Evolutionary conservation across 2,888 invertebrate species (phyloP).

Genomic region (Xestia xanthographa): DNA sequence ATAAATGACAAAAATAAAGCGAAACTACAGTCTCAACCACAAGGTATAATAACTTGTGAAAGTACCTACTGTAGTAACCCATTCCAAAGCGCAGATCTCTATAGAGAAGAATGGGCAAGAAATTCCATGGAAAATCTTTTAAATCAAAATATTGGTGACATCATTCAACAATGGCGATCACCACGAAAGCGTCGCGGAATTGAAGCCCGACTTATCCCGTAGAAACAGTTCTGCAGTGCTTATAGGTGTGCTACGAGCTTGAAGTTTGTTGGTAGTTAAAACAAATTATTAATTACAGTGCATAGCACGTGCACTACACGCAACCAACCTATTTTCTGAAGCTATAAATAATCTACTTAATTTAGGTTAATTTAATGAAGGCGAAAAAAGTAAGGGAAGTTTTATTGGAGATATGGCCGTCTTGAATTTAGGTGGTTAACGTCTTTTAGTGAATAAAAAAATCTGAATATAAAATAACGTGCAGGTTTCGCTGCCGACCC

Average conservation of each 20-base stretch:
- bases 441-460: neutral
- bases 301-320: slow-evolving; percentile 69
- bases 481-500: neutral
- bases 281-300: slow-evolving; percentile 79
- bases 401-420: slow-evolving; percentile 14
- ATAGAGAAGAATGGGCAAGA: no score
- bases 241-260: slow-evolving; percentile 59
- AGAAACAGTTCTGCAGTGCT: neutral
- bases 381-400: slow-evolving; percentile 18
- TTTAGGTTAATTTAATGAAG: slow-evolving; percentile 47
- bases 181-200: neutral
- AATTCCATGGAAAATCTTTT: no score
- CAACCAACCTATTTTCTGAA: slow-evolving; percentile 51
- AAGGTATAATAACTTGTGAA: no score
- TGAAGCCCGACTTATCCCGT: neutral
- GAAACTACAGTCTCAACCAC: no score
- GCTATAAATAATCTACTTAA: slow-evolving; percentile 62
- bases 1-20: no score
- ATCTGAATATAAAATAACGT: neutral
- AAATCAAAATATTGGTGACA: no score
- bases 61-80: no score
- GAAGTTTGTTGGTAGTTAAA: slow-evolving; percentile 73
- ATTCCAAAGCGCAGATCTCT: no score
- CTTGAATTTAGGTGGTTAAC: slow-evolving; percentile 8
- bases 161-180: neutral